Base-by-base conservation (phyloP, 2,888 invertebrate genomes). In the Yponomeuta malinellus region DNA sequence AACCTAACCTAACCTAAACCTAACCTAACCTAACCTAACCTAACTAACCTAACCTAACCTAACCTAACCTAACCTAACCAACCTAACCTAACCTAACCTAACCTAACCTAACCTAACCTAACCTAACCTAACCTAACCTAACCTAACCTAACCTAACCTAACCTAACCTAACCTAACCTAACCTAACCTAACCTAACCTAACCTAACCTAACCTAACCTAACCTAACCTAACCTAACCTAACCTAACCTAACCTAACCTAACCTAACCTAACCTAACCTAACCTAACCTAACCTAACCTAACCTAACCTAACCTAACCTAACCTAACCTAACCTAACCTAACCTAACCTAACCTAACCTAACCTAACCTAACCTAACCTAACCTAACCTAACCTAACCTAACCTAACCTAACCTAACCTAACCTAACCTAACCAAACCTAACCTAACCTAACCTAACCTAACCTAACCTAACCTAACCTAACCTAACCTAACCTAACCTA, bases 291-390 rank as follows among this genome's bases (percentile, higher is more conserved):
- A 76, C 75, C 76, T 75, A 76, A 76, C 75, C 76, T 75, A 75
- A 77, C 78, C 77, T 76, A 75, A 76, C 75, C 76, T 74, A 76
- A 75, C 76, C 75, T 75, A 76, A 75, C 75, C 76, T 76, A 75
- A 76, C 75, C 76, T 75, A 76, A 75, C 76, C 75, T 75, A 76
- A 76, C 76, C 76, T 74, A 74, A 75, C 75, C 75, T 75, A 76
- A 75, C 75, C 75, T 73, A 74, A 74, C 73, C 75, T 74, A 74
- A 75, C 71, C 71, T 72, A 70, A 70, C 70, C 70, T 70, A 70
- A 70, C 70, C 70, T 74, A 74, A 76, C 74, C 76, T 74, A 75
- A 76, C 75, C 76, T 75, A 75, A 75, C 65, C 65, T 70, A 70
- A 70, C 70, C 70, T 70, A 70, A 70, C 70, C 70, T 70, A 70